Base-by-base conservation (phyloP, 1,140 invertebrate genomes). In the Cyphomyrmex costatus region DNA sequence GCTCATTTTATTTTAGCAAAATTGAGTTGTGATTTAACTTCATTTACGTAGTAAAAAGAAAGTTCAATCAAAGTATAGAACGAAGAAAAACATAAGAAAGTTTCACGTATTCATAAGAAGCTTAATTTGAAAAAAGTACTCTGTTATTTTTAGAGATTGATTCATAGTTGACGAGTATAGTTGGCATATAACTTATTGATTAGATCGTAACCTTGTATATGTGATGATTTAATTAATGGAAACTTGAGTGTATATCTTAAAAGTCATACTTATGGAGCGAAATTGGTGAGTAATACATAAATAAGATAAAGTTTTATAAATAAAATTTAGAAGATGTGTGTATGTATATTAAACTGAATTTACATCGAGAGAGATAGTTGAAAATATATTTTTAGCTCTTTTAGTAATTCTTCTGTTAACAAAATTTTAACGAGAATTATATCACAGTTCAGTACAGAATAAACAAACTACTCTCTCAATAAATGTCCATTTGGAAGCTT, bases 141-240 rank as follows among this genome's bases (percentile, higher is more conserved):
- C 2, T 10, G 12, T 14, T 66, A 63, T 46, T 68, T 8, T 56
- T 0, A 42, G 14, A 53, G 21, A 80, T 80, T 68, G 33, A 70
- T 80, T 68, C 5, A 8, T 27, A 36, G 14, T 53, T 6, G 10
- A 7, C 21, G 5, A 42, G n/a, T 33, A 79, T n/a, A n/a, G n/a
- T 30, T 33, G 12, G 27, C 7, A 12, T 68, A 21, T 36, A 42
- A 80, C n/a, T 80, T 80, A 80, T 70, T 68, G 24, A 49, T 46
- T 78, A 60, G 16, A 63, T 16, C 16, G 7, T 36, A 33, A 46
- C 10, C 68, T 8, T 36, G 8, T 46, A 46, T 24, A 46, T 24
- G 12, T 42, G 7, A 68, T 19, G 63, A 21, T 56, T 79, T 56
- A 4, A 5, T 14, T 80, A 80, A 79, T 27, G n/a, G 36, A 56